Evolutionary conservation across 1,140 invertebrate species (phyloP), one percentile per base, ranked within the genome.

Genomic region (Planococcus citri): DNA sequence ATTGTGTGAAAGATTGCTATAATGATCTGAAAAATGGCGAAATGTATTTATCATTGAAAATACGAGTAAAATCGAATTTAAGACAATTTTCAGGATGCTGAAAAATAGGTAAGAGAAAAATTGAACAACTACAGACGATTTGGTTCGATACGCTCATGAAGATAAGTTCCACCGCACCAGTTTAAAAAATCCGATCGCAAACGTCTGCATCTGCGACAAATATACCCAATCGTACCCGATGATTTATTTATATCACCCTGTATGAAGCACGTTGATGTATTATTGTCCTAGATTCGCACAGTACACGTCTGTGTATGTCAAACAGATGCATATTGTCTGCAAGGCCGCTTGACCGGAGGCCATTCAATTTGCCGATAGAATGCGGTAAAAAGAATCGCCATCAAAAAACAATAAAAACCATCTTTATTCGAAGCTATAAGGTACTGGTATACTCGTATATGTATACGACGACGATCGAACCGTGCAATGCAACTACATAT

Each of bases 281-380:
- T 51, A 51, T 51, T 51, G 41, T 51, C 41, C 41, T 51, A 51
- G 12, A 51, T 51, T 51, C 17, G n/a, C n/a, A 20, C n/a, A 17
- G 41, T 51, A 51, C n/a, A n/a, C 12, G 41, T 51, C 41, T 51
- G 17, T 51, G 41, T 14, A 14, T 14, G 33, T 6, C 33, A 6
- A 14, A n/a, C 41, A 51, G 41, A 51, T 51, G 41, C 41, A 51
- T 51, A 51, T 51, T 51, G 41, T 51, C 41, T 51, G 41, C 41
- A 51, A 51, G 41, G 41, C 41, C 41, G 41, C 10, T 51, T 51
- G 17, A 51, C 41, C 41, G 41, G 12, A 51, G 41, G 41, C 41
- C 41, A 51, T 51, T 51, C 41, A 51, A 51, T 51, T 51, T 3
- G 41, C 41, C 41, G 41, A 14, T 20, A 4, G 17, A 51, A 20